Conservation (phyloP, 2,888 invertebrate genomes). For the Autographa pulchrina region DNA sequence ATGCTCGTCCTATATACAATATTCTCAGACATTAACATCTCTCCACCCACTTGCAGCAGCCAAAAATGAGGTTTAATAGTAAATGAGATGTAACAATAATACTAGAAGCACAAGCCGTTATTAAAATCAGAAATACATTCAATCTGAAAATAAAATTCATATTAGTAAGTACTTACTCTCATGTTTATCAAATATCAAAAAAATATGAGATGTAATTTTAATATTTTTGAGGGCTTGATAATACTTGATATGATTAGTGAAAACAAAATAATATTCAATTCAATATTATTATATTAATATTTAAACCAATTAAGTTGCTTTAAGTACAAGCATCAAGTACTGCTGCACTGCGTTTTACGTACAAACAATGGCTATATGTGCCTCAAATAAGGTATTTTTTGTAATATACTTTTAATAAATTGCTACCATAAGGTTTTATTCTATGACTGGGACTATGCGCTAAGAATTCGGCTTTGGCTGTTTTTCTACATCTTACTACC, state of each 20-base stretch:
- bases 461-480: background rate
- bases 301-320: conserved; percentile 14
- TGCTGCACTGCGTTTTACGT: conserved; percentile 38
- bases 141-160: conserved; percentile 19
- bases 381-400: conserved; percentile 23
- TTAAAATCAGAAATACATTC: conserved; percentile 20
- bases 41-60: conserved; percentile 48
- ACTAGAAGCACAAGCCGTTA: conserved; percentile 48
- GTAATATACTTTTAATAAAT: conserved; percentile 30
- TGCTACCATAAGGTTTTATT: conserved; percentile 54
- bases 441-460: conserved; percentile 10
- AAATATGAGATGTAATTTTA: background rate
- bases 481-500: background rate
- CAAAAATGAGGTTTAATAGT: conserved; percentile 35
- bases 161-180: conserved; percentile 15
- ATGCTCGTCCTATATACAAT: conserved; percentile 57
- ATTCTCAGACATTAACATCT: conserved; percentile 52
- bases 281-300: conserved; percentile 18
- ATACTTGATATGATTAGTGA: conserved; percentile 25
- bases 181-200: conserved; percentile 3
- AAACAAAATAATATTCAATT: conserved; percentile 12
- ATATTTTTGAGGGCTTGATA: conserved; percentile 7
- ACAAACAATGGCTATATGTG: conserved; percentile 36
- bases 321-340: conserved; percentile 62
- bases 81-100: conserved; percentile 48